Evolutionary conservation across 2,113 vertebrate genomes (phyloP).

Genomic region (Menidia beryllina): DNA sequence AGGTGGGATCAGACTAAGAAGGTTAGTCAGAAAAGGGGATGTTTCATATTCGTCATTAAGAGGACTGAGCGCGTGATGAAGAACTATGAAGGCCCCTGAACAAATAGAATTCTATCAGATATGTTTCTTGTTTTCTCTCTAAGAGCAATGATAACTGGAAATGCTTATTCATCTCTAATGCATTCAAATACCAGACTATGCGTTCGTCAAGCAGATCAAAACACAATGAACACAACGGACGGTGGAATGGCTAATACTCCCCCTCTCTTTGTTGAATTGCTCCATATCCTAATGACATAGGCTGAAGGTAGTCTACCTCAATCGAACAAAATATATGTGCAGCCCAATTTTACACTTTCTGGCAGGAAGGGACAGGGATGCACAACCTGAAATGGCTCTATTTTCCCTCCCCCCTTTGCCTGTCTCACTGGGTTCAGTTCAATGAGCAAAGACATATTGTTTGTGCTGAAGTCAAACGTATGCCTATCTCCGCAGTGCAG

Average conservation of each 20-base stretch:
- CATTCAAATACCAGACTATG: background rate
- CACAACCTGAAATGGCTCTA: slow-evolving; percentile 13
- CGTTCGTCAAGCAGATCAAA: slow-evolving; percentile 1
- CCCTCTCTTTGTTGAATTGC: background rate
- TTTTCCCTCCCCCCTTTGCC: slow-evolving; percentile 31
- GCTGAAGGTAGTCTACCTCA: background rate
- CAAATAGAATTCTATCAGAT: background rate
- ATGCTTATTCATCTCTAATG: slow-evolving; percentile 1
- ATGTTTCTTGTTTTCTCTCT: background rate
- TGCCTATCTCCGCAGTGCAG: slow-evolving; percentile 58
- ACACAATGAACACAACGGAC: background rate
- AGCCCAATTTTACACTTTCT: background rate
- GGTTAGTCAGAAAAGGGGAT: background rate
- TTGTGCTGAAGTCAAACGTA: slow-evolving; percentile 2
- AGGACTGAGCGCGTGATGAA: background rate
- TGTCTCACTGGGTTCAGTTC: slow-evolving; percentile 24
- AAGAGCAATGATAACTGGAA: background rate
- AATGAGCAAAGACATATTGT: slow-evolving; percentile 31
- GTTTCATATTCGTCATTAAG: background rate
- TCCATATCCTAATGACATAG: background rate
- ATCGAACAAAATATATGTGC: background rate
- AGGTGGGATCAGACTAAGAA: background rate
- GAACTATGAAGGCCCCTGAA: too few species aligned
- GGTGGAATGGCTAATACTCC: background rate
- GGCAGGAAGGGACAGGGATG: background rate